Conservation (phyloP, 2,888 invertebrate genomes). For the Bruchidius siliquastri region DNA sequence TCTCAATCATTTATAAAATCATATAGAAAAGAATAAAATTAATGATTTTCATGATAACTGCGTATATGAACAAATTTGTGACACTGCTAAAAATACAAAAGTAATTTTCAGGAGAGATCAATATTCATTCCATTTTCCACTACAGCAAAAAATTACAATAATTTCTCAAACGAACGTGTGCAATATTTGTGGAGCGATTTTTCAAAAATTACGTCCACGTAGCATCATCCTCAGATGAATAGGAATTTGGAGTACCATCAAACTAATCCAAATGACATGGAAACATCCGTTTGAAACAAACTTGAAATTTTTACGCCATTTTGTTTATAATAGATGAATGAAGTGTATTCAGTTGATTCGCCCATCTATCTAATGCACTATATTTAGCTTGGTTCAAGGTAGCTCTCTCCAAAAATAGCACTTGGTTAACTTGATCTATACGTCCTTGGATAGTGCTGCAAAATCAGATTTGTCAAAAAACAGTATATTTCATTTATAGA, state of each 20-base stretch:
- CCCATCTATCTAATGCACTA: conserved; percentile 93
- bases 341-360: conserved; percentile 80
- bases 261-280: background rate
- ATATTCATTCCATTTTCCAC: background rate
- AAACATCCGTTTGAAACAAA: background rate
- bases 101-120: background rate
- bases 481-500: conserved; percentile 4
- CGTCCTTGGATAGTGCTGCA: conserved; percentile 77
- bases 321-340: conserved; percentile 90
- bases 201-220: no score
- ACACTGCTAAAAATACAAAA: background rate
- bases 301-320: conserved; percentile 54
- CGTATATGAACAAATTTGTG: background rate
- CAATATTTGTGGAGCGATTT: no score
- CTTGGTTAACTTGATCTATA: conserved; percentile 92
- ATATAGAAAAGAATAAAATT: no score
- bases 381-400: conserved; percentile 82
- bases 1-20: no score
- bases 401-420: conserved; percentile 79
- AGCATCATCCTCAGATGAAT: no score
- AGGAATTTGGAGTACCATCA: no score
- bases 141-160: background rate
- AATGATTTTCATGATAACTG: background rate
- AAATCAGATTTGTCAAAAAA: conserved; percentile 21
- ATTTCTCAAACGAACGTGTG: background rate